Conservation (phyloP, 2,797 vertebrate species). For the Sparus aurata region DNA sequence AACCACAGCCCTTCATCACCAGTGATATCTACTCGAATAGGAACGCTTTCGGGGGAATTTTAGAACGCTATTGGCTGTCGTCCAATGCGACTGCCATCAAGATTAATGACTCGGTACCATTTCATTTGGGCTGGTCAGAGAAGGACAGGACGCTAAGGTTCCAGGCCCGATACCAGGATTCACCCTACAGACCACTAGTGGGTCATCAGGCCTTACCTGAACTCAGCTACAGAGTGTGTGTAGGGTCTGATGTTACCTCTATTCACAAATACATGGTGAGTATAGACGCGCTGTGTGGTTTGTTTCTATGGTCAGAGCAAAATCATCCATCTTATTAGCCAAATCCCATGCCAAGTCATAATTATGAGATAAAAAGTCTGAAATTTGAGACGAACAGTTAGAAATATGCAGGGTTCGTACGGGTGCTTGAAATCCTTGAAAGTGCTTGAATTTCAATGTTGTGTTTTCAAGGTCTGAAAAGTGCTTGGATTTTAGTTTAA, state of each 20-base stretch:
- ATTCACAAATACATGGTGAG: constrained; percentile 97
- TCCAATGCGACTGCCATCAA: constrained; percentile 93
- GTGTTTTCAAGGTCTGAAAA: no score
- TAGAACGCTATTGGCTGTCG: constrained; percentile 97
- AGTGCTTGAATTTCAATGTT: no score
- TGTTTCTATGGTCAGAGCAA: background rate
- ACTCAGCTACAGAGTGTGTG: constrained; percentile 95
- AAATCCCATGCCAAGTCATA: no score
- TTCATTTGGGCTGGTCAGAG: constrained; percentile 96
- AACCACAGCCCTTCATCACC: constrained; percentile 93
- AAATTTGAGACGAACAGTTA: no score
- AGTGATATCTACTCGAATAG: constrained; percentile 91
- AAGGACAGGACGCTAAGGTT: constrained; percentile 88
- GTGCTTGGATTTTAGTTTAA: no score
- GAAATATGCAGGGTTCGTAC: no score
- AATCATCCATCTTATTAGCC: background rate
- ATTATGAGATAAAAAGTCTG: no score
- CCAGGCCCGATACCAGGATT: constrained; percentile 91
- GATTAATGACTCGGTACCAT: constrained; percentile 94
- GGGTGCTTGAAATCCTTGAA: no score
- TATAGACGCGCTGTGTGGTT: background rate
- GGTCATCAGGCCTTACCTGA: constrained; percentile 86
- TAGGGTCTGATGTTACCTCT: constrained; percentile 93
- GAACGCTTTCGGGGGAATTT: constrained; percentile 92
- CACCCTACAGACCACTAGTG: constrained; percentile 87